These are phyloP conservation scores for Oceanites oceanicus DNA, from an alignment of 2,113 vertebrate species.

Conservation along the genomic window DNA sequence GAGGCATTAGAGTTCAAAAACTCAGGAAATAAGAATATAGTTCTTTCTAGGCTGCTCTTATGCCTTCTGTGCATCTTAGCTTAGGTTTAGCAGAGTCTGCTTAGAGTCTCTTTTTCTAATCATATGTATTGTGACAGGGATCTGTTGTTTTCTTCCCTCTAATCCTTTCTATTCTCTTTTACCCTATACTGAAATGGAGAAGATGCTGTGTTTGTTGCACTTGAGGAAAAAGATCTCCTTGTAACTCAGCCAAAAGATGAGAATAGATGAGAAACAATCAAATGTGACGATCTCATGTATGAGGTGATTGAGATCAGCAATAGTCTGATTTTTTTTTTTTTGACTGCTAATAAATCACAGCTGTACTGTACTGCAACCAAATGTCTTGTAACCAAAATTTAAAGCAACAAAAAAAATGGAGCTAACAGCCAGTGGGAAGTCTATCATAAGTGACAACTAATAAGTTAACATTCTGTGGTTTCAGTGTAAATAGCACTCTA, in stretches of 20 bases:
- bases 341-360: not conserved
- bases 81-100: not conserved
- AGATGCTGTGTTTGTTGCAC: not conserved
- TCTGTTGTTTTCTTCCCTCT: not conserved
- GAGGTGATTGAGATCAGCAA: not conserved
- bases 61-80: not conserved
- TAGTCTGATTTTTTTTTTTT: not conserved
- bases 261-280: not conserved
- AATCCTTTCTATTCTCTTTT: not conserved
- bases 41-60: not conserved
- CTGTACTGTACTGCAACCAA: not conserved
- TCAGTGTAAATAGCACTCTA: not conserved
- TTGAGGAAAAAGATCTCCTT: not conserved
- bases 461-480: not conserved
- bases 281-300: not conserved
- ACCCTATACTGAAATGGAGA: not conserved
- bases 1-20: not conserved
- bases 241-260: not conserved
- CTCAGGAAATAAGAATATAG: not conserved
- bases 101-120: not conserved
- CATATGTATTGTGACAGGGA: not conserved
- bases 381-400: not conserved
- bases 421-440: not conserved
- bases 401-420: not conserved
- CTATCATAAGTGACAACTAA: not conserved